Conservation (phyloP, 2,113 vertebrate species). For the Paracyprichromis sp. region DNA sequence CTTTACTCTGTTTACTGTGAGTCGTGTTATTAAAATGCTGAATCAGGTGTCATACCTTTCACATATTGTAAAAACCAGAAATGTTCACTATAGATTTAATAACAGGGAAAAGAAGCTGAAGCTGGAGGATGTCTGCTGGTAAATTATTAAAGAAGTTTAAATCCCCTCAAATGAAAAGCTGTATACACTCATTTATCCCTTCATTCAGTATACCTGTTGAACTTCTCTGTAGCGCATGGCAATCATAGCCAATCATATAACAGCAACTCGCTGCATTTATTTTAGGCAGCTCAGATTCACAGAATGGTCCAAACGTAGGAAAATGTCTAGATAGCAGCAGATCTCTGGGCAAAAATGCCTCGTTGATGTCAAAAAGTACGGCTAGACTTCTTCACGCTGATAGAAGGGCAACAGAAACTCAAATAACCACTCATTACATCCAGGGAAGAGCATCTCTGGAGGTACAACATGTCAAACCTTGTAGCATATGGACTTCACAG, state of each 20-base stretch:
- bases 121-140: background rate
- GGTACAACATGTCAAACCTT: background rate
- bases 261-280: background rate
- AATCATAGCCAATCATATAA: background rate
- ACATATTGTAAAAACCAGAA: background rate
- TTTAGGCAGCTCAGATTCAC: background rate
- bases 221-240: background rate
- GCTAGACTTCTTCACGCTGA: background rate
- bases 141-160: background rate
- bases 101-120: background rate
- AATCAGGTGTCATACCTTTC: background rate
- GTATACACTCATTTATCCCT: background rate
- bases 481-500: background rate
- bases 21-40: background rate
- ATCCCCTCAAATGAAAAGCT: background rate
- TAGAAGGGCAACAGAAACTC: background rate
- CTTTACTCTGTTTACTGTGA: background rate
- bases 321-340: fast-evolving
- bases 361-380: background rate
- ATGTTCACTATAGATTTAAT: background rate
- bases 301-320: background rate
- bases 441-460: background rate
- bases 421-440: background rate
- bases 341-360: background rate
- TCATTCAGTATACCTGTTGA: fast-evolving